Evolutionary conservation across 2,113 vertebrate genomes (phyloP).

Genomic region (Eurystomus gularis): DNA sequence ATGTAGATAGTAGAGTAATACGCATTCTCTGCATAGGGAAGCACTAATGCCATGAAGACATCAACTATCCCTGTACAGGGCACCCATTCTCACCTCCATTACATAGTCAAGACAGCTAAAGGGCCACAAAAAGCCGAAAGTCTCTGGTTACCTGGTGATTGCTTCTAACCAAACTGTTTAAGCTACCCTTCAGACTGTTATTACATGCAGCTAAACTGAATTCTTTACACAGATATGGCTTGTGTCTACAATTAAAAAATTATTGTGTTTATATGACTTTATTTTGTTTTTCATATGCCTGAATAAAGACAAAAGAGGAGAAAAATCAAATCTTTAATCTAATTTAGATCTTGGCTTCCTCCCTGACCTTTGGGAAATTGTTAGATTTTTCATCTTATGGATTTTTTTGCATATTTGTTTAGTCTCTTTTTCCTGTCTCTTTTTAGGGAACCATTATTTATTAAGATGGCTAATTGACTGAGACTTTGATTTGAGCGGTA

Average conservation of each 20-base stretch:
- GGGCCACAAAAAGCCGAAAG: not conserved
- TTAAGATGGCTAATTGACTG: constrained; percentile 39
- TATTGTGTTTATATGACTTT: not conserved
- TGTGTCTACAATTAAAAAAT: not conserved
- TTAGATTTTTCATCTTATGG: constrained; percentile 20
- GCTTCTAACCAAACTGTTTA: not conserved
- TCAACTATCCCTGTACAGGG: not conserved
- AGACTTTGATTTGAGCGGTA: constrained; percentile 59
- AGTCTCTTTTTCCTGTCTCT: constrained; percentile 17
- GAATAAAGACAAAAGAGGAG: not conserved
- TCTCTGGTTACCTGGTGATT: not conserved
- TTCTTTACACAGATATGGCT: not conserved
- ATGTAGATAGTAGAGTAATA: not conserved
- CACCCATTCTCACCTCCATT: not conserved
- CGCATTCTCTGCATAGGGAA: not conserved
- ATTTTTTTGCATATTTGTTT: constrained; percentile 1
- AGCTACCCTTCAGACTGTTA: not conserved
- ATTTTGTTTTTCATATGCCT: not conserved
- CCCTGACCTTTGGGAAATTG: constrained; percentile 40
- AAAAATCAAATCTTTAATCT: not conserved
- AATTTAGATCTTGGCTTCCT: constrained; percentile 15
- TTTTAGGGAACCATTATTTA: constrained; percentile 51
- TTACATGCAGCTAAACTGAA: not conserved
- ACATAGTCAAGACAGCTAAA: not conserved
- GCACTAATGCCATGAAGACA: not conserved